These are phyloP conservation scores for Rhagonycha fulva DNA, from an alignment of 2,888 invertebrate species.

Conservation along the genomic window DNA sequence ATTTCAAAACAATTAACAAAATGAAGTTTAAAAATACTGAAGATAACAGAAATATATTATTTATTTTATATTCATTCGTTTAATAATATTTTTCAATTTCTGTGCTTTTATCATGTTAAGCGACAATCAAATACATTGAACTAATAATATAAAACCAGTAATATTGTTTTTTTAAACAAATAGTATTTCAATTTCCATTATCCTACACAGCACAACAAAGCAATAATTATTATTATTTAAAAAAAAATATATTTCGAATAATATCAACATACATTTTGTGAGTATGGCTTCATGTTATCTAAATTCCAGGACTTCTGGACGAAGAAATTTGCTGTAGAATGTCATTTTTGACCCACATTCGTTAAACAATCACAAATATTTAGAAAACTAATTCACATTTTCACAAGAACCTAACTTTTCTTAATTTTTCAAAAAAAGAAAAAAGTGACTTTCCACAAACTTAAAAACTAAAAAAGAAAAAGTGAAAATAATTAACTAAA, in stretches of 20 bases:
- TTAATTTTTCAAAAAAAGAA: not conserved
- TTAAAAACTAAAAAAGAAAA: not conserved
- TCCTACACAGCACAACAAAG: not conserved
- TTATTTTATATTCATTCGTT: not conserved
- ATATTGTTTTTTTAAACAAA: not conserved
- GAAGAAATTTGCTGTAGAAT: slow-evolving; percentile 7
- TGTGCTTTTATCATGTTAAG: not conserved
- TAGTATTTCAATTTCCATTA: not conserved
- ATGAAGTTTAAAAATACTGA: not conserved
- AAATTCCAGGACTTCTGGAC: slow-evolving; percentile 13
- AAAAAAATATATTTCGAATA: not conserved
- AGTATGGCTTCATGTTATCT: slow-evolving; percentile 26
- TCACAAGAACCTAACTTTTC: slow-evolving; percentile 5
- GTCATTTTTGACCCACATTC: slow-evolving; percentile 19
- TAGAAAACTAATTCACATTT: slow-evolving; percentile 19
- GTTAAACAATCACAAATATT: slow-evolving; percentile 11
- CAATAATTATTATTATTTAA: not conserved
- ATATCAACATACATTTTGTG: slow-evolving; percentile 25
- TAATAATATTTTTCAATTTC: not conserved
- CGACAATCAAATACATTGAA: not conserved
- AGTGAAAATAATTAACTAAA: not conserved
- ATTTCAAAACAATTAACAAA: not conserved
- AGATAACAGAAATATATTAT: not conserved
- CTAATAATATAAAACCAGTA: not conserved
- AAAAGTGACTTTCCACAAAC: not conserved